Percentiles rank a stretch among this genome's conserved stretches.
phyloP scores from a whole-genome alignment of 2,113 vertebrate genomes.

The Carassius gibelio region DNA sequence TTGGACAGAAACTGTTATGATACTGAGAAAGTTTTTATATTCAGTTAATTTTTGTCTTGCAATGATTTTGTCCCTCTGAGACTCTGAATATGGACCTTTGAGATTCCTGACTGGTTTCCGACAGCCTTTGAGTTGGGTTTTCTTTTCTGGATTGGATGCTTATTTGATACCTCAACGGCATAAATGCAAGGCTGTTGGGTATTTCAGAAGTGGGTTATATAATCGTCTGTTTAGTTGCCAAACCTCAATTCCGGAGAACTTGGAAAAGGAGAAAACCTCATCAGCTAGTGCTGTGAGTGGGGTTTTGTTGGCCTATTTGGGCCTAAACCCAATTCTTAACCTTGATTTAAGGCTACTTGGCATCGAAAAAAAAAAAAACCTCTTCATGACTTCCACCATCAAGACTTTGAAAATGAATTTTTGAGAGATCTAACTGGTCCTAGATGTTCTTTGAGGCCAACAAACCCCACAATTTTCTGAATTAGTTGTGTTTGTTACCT shows the following conservation, averaged over 20 bases:
- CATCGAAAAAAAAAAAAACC: not conserved
- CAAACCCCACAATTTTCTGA: not conserved
- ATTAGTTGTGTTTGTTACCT: not conserved
- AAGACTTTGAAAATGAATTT: not conserved
- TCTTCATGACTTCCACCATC: not conserved
- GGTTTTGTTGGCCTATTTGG: not conserved
- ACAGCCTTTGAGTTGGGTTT: not conserved
- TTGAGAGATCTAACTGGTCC: not conserved
- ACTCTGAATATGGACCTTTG: conserved; percentile 34
- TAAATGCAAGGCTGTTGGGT: conserved; percentile 13
- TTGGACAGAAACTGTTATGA: not conserved
- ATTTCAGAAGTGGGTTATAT: conserved; percentile 8
- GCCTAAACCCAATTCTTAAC: not conserved
- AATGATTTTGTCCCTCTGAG: not conserved
- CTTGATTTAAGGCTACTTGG: not conserved
- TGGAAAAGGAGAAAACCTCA: not conserved
- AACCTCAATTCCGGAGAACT: not conserved
- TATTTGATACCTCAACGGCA: not conserved
- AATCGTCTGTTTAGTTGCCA: not conserved
- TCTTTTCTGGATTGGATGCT: conserved; percentile 37
- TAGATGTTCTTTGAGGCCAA: not conserved
- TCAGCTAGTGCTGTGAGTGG: conserved; percentile 11
- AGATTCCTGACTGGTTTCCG: not conserved
- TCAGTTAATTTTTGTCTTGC: not conserved
- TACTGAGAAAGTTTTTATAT: not conserved